Conservation (phyloP, 2,888 invertebrate species). For the Dromius quadrimaculatus region DNA sequence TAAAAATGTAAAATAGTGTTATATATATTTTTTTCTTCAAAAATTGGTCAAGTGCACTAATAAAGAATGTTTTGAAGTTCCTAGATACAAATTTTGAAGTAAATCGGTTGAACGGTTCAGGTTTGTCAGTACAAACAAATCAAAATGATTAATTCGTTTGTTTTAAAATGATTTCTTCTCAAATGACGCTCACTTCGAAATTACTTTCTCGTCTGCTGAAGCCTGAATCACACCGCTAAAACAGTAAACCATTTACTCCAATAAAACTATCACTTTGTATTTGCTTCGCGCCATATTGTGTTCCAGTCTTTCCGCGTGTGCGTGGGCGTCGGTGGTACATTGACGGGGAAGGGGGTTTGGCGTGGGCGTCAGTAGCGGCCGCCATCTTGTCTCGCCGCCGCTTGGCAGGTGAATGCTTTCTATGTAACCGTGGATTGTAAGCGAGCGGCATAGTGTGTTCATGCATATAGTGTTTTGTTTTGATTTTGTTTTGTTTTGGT, state of each 20-base stretch:
- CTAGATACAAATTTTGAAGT: too few relatives aligned
- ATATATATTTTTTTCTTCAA: too few relatives aligned
- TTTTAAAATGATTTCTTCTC: too few relatives aligned
- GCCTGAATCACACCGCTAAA: conserved; percentile 60
- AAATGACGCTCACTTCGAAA: neutral
- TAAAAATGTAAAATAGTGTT: too few relatives aligned
- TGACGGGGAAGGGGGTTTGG: conserved; percentile 51
- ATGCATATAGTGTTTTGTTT: neutral
- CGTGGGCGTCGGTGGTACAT: conserved; percentile 56
- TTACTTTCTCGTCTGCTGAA: neutral
- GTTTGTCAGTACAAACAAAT: too few relatives aligned
- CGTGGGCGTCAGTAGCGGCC: conserved; percentile 57
- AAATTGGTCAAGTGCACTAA: too few relatives aligned
- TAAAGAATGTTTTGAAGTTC: too few relatives aligned
- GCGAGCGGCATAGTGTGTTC: neutral
- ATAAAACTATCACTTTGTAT: neutral
- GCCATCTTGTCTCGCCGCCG: conserved; percentile 54
- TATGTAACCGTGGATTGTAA: conserved; percentile 1
- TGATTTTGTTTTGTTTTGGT: neutral
- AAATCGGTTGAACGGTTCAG: too few relatives aligned
- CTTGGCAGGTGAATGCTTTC: conserved; percentile 43
- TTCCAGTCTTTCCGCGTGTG: conserved; percentile 52
- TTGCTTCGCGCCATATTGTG: conserved; percentile 45
- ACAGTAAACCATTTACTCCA: neutral
- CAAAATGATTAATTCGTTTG: too few relatives aligned